phyloP scores from a whole-genome alignment of 2,888 invertebrate species.

The Apamea sordens region DNA sequence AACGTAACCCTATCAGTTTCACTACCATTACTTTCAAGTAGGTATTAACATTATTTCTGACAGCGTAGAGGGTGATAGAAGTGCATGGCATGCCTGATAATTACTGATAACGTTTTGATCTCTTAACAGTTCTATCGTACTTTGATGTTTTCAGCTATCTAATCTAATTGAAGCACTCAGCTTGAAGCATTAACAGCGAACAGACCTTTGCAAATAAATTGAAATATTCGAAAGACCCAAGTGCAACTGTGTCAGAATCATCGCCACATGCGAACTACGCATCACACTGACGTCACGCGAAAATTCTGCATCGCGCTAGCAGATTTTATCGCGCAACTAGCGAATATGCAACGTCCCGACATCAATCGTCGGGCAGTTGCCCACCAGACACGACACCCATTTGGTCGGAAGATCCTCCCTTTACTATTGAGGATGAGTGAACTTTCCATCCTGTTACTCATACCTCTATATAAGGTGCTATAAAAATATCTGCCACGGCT shows the following conservation, averaged over 20 bases:
- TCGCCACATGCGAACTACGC: no score
- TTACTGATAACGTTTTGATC: slow-evolving; percentile 2
- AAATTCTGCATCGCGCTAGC: no score
- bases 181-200: not conserved
- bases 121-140: not conserved
- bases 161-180: slow-evolving; percentile 1
- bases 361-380: no score
- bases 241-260: not conserved
- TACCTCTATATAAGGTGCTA: no score
- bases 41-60: not conserved
- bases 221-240: not conserved
- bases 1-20: not conserved
- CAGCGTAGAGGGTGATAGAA: not conserved
- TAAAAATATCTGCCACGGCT: no score
- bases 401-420: no score
- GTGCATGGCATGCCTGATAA: not conserved
- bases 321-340: no score
- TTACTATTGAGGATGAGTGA: no score
- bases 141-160: slow-evolving; percentile 12
- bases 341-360: no score
- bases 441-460: no score
- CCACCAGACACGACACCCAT: no score
- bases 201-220: not conserved
- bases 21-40: not conserved
- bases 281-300: no score